Evolutionary conservation across 2,113 vertebrate species (phyloP).

Genomic region (Megalops atlanticus): DNA sequence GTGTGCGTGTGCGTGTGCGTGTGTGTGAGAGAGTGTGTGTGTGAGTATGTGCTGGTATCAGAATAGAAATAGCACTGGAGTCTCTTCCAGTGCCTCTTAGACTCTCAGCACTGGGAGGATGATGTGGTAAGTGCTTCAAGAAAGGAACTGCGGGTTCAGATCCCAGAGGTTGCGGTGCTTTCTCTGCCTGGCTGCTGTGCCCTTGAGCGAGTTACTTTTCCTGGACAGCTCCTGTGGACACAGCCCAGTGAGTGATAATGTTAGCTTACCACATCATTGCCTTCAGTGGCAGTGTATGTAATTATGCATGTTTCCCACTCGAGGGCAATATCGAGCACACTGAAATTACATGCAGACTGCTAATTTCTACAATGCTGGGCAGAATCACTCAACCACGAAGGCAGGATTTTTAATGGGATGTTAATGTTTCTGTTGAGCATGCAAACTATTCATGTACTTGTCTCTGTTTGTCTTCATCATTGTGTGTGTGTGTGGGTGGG

Average conservation of each 20-base stretch:
- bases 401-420: background rate
- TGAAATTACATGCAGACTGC: background rate
- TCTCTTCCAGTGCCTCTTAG: too few relatives aligned
- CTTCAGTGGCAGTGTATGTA: background rate
- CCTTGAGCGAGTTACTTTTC: slow-evolving; percentile 1
- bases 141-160: slow-evolving; percentile 4
- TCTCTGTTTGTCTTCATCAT: background rate
- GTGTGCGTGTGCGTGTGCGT: background rate
- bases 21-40: too few relatives aligned
- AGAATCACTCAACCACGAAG: background rate
- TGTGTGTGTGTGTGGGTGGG: background rate
- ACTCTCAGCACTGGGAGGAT: background rate
- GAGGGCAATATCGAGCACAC: slow-evolving; percentile 1
- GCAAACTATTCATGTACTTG: background rate
- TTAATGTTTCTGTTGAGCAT: background rate
- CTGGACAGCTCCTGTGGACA: background rate
- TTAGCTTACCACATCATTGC: background rate
- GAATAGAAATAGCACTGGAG: too few relatives aligned
- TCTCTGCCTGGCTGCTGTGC: background rate
- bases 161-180: background rate
- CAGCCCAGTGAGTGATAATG: background rate
- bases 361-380: background rate
- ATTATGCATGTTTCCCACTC: background rate
- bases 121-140: background rate
- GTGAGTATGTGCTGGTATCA: too few relatives aligned